These are phyloP conservation scores for Rafetus swinhoei DNA, from an alignment of 2,113 vertebrate species.

Conservation along the genomic window DNA sequence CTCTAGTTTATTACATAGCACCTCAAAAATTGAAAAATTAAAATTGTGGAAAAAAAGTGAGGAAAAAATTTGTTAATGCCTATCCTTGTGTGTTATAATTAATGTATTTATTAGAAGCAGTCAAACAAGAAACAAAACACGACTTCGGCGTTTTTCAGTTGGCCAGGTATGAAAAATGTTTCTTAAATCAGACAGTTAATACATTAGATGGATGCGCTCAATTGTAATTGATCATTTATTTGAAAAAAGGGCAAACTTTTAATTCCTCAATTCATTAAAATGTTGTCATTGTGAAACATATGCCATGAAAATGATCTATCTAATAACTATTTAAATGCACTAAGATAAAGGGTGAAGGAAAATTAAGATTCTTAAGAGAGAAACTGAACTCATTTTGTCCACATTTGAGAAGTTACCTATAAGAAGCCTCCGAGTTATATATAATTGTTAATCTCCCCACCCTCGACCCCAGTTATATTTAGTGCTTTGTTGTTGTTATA, in stretches of 20 bases:
- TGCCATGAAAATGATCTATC: conserved; percentile 66
- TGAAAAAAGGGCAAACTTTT: conserved; percentile 52
- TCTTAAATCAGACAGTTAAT: conserved; percentile 45
- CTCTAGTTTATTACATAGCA: background rate
- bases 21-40: background rate
- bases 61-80: background rate
- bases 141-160: conserved; percentile 10
- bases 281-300: conserved; percentile 36
- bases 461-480: background rate
- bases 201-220: background rate
- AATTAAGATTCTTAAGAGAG: background rate
- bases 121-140: conserved; percentile 36
- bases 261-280: conserved; percentile 64
- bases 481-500: background rate
- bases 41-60: background rate
- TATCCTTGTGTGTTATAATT: background rate
- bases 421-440: fast-evolving
- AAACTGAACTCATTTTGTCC: background rate
- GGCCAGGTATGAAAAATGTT: conserved; percentile 36
- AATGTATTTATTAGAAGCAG: background rate
- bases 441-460: fast-evolving
- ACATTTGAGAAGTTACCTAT: fast-evolving
- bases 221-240: background rate
- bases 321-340: conserved; percentile 9
- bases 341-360: conserved; percentile 23